Base-by-base conservation (phyloP, 2,797 vertebrate genomes). In the Threskiornis aethiopicus region DNA sequence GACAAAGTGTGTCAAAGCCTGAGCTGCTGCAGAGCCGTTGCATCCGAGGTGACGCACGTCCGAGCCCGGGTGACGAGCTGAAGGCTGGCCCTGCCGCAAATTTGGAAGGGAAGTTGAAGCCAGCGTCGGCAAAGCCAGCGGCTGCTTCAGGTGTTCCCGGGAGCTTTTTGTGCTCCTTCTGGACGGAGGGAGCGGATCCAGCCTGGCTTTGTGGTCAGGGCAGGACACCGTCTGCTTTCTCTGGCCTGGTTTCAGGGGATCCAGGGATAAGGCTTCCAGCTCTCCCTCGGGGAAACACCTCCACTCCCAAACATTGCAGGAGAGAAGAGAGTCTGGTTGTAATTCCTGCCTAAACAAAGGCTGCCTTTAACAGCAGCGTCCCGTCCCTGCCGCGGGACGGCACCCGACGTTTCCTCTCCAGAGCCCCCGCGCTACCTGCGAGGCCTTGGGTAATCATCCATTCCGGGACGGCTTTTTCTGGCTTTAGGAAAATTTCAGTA, bases 381-480 rank as follows among this genome's bases (percentile, higher is more conserved):
- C 75, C 59, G 2, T 19, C 84, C 64, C 75, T 20, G n/a, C 65
- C 44, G 5, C 0, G 1, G 46, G n/a, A 61, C 2, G 0, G 3
- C 59, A 41, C 75, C 71, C n/a, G 52, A 81, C 4, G 1, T 10
- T 77, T 44, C 71, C 76, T 54, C 16, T 6, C 55, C 80, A 6
- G 31, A 83, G 46, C 41, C 33, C 39, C 61, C 61, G 3, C 22
- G 0, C 11, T 0, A 0, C 0, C 71, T 15, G 18, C 0, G 0
- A 69, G 67, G 17, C 5, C 47, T 84, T 75, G 21, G 83, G 2
- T 12, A 26, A 20, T 16, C 35, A 3, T 6, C 8, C 1, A 1
- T 15, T 33, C 21, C 5, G 47, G 29, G 35, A 6, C 24, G 49
- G 59, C 7, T 61, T 87, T 33, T 39, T 12, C 57, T 5, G 46